Conservation (phyloP, 2,888 invertebrate genomes). For the Eupeodes latifasciatus region DNA sequence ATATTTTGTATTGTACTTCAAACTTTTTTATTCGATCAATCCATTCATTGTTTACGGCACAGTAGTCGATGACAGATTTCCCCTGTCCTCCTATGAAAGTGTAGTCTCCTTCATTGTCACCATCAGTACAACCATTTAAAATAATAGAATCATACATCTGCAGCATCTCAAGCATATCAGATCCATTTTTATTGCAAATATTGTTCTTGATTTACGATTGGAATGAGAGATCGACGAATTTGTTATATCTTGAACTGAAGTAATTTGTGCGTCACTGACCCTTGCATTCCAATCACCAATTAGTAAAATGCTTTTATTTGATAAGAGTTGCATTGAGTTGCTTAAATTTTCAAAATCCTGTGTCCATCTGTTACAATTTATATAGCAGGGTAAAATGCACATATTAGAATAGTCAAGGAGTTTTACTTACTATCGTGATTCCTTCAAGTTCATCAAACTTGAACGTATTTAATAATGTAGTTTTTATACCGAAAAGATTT, state of each 20-base stretch:
- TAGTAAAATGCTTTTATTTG: conserved; percentile 1
- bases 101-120: no score
- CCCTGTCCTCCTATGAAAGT: background rate
- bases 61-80: conserved; percentile 3
- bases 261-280: background rate
- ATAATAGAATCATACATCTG: no score
- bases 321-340: conserved; percentile 5
- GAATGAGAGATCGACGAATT: conserved; percentile 4
- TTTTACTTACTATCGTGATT: conserved; percentile 2
- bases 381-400: background rate
- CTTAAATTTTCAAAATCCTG: conserved; percentile 6
- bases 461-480: background rate
- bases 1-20: conserved; percentile 6
- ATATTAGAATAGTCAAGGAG: conserved; percentile 1
- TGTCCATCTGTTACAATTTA: background rate
- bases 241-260: background rate
- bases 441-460: background rate
- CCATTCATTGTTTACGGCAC: conserved; percentile 3
- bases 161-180: no score
- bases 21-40: background rate
- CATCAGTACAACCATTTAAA: no score
- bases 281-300: conserved; percentile 17
- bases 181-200: background rate
- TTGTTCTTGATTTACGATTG: conserved; percentile 6
- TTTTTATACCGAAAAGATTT: background rate